phyloP scores from a whole-genome alignment of 2,113 vertebrate species.

The Lepisosteus oculatus region DNA sequence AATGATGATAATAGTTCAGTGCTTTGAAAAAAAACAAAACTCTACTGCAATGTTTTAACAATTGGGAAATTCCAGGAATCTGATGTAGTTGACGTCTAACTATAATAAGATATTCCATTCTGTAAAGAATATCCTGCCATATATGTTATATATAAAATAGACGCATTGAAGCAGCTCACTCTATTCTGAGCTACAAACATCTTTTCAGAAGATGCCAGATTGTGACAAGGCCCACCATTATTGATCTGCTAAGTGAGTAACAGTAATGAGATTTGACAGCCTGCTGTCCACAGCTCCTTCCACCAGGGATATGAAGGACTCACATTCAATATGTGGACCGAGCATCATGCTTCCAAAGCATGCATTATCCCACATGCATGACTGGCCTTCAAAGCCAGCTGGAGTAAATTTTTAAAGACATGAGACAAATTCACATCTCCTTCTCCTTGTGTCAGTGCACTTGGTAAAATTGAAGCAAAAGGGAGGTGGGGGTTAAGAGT shows the following conservation, averaged over 20 bases:
- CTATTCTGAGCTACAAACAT: conserved; percentile 22
- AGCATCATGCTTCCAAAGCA: conserved; percentile 46
- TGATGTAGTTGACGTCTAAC: too few relatives aligned
- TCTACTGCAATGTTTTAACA: too few relatives aligned
- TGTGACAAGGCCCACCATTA: conserved; percentile 45
- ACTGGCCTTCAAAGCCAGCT: conserved; percentile 29
- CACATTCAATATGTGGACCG: conserved; percentile 33
- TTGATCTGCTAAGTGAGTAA: conserved; percentile 64
- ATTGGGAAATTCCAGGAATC: too few relatives aligned
- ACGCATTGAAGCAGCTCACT: conserved; percentile 5
- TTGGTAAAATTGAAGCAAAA: too few relatives aligned
- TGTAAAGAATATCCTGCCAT: too few relatives aligned
- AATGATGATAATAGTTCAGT: too few relatives aligned
- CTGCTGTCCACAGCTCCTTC: conserved; percentile 40
- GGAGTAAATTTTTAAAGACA: conserved; percentile 11
- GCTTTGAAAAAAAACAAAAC: too few relatives aligned
- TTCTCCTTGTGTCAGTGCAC: conserved; percentile 2
- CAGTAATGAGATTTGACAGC: conserved; percentile 65
- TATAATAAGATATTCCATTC: too few relatives aligned
- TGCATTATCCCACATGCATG: conserved; percentile 37
- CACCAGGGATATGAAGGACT: conserved; percentile 46
- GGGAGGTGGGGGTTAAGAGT: conserved; percentile 9
- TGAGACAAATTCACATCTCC: neutral
- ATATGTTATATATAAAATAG: neutral
- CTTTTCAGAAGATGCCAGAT: neutral